Base-by-base conservation (phyloP, 1,140 invertebrate genomes). In the Luehdorfia chinensis region DNA sequence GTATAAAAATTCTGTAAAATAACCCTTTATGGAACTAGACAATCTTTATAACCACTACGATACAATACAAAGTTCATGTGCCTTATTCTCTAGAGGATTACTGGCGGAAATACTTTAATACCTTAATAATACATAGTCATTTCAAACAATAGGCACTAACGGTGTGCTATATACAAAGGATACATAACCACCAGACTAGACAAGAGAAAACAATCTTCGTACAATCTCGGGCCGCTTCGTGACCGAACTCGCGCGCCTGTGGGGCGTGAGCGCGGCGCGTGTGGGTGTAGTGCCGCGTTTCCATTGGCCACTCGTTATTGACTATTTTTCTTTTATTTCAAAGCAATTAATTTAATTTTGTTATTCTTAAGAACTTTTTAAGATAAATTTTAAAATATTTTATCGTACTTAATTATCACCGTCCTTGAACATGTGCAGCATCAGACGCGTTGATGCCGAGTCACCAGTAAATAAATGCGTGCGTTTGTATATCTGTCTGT, bases 171-270 rank as follows among this genome's bases (percentile, higher is more conserved):
- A 50, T 47, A 41, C 50, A 31, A 47, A 45, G n/a, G 39, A 63
- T 46, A 63, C 52, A 59, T 41, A 44, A 43, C 39, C 28, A 46
- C 28, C 15, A 48, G 43, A 28, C 62, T 66, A 61, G 65, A 66
- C 62, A 60, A 57, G 59, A n/a, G n/a, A 70, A 75, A 67, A 76
- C 71, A 77, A 75, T 77, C 75, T 72, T 55, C 47, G 63, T 60
- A 55, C 69, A 68, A 76, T 76, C 71, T 68, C 65, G 59, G 55
- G 50, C 54, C 39, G 50, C 64, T 50, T 79, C 75, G 75, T 79
- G 75, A 79, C 71, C 63, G 59, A 66, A 61, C 69, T 65, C 68
- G n/a, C 55, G 68, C 66, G 34, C 46, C 55, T 63, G 41, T 2
- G 27, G 47, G 34, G 51, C 34, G 50, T 66, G 74, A 23, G 34